Evolutionary conservation across 2,888 invertebrate species (phyloP).

Genomic region (Callyntrura guangdongensis): DNA sequence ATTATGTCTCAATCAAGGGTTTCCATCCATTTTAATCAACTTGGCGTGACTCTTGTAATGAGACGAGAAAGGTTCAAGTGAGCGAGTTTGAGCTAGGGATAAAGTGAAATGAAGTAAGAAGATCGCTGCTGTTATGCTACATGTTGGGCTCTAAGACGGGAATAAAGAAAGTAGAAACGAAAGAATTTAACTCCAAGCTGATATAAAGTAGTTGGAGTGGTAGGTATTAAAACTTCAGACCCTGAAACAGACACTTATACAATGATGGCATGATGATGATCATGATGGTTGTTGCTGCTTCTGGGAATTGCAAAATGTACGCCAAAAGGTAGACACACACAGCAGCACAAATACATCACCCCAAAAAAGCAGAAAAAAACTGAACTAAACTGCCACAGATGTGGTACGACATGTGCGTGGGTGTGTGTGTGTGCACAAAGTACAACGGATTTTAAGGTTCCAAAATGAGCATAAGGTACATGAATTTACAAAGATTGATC

Average conservation of each 20-base stretch:
- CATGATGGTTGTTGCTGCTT: neutral
- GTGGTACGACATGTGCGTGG: no score
- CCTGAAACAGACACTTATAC: neutral
- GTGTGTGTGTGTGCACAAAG: neutral
- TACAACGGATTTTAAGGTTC: no score
- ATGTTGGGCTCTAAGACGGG: neutral
- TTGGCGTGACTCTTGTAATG: constrained; percentile 56
- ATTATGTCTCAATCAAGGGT: constrained; percentile 73
- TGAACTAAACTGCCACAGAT: no score
- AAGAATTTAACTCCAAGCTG: no score
- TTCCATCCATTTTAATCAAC: constrained; percentile 73
- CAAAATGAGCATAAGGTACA: constrained; percentile 3
- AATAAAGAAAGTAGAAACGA: neutral
- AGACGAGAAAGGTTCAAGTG: constrained; percentile 62
- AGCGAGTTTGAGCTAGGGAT: constrained; percentile 29
- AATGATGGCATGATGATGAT: neutral
- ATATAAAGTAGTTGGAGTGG: no score
- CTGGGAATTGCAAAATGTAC: no score
- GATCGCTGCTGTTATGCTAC: constrained; percentile 1
- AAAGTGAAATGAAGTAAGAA: constrained; percentile 41
- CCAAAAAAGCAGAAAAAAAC: constrained; percentile 11
- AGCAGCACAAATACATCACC: neutral
- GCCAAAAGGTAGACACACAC: neutral
- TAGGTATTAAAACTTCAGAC: no score
- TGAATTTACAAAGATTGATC: constrained; percentile 66